Percentiles rank a stretch among this genome's conserved stretches.
Evolutionary conservation across 2,888 invertebrate genomes (phyloP).

Genomic region (Celastrina argiolus): DNA sequence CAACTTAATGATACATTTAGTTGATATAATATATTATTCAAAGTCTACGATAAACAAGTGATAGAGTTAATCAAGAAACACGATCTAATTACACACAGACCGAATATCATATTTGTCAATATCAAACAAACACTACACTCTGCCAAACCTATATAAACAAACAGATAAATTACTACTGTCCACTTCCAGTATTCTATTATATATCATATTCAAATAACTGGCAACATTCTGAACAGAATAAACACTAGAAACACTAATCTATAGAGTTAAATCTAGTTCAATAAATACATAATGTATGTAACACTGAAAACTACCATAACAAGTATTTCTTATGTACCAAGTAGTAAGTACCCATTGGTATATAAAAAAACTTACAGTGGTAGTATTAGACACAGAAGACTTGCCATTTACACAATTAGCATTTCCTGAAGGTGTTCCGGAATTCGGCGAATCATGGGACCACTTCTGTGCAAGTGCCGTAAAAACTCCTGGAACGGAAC

Average conservation of each 20-base stretch:
- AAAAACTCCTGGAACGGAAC: not conserved
- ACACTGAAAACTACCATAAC: too few species aligned
- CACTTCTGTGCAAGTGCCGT: too few species aligned
- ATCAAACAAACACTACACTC: not conserved
- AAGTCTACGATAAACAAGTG: not conserved
- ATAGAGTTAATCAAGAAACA: not conserved
- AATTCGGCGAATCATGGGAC: too few species aligned
- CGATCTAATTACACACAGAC: not conserved
- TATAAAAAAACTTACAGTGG: too few species aligned
- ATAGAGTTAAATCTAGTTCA: too few species aligned
- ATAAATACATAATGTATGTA: too few species aligned
- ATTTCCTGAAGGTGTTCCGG: not conserved
- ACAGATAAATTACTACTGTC: not conserved
- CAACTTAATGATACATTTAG: not conserved
- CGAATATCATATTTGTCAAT: not conserved
- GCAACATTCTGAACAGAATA: not conserved
- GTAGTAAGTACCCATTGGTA: too few species aligned
- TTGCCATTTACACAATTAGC: not conserved
- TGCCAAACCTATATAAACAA: not conserved
- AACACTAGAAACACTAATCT: too few species aligned
- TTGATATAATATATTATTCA: not conserved
- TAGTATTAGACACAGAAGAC: too few species aligned
- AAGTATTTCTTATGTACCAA: too few species aligned
- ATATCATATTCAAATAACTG: not conserved
- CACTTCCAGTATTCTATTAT: not conserved